Percentiles rank a stretch among this genome's conserved stretches.
Evolutionary conservation across 2,888 invertebrate genomes (phyloP).

Genomic region (Hirudinaria manillensis): DNA sequence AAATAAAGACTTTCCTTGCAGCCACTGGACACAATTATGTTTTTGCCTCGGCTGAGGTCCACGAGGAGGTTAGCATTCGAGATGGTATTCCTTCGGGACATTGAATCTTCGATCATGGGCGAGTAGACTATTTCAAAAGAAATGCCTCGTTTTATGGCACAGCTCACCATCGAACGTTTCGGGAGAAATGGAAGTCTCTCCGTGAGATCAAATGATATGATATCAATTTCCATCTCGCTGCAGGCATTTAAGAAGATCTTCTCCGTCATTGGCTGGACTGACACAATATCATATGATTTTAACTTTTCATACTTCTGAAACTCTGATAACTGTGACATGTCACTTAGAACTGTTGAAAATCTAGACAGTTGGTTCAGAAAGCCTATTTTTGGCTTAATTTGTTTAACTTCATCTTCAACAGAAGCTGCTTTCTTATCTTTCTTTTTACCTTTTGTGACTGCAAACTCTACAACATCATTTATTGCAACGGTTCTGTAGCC

Average conservation of each 20-base stretch:
- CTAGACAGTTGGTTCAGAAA: not conserved
- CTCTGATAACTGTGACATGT: conserved; percentile 14
- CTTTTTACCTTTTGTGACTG: conserved; percentile 5
- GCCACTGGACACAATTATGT: conserved; percentile 25
- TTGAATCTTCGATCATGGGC: conserved; percentile 20
- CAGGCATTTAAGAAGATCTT: conserved; percentile 32
- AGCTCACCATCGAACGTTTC: conserved; percentile 23
- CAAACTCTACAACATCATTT: conserved; percentile 16
- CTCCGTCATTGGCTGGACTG: conserved; percentile 34
- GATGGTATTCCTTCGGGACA: conserved; percentile 5
- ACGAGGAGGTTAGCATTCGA: conserved; percentile 23
- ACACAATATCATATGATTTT: conserved; percentile 29
- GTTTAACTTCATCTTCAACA: not conserved
- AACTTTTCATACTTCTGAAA: conserved; percentile 30
- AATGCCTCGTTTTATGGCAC: conserved; percentile 26
- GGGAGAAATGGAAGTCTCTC: conserved; percentile 23
- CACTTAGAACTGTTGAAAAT: conserved; percentile 19
- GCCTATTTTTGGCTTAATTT: not conserved
- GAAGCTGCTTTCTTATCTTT: conserved; percentile 8
- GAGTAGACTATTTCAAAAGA: conserved; percentile 22
- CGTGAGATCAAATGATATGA: conserved; percentile 27
- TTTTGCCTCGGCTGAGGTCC: conserved; percentile 19
- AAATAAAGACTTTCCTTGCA: conserved; percentile 13
- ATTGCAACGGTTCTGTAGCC: conserved; percentile 16
- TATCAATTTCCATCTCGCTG: conserved; percentile 29